phyloP scores from a whole-genome alignment of 2,797 vertebrate genomes.

The Otus scops region DNA sequence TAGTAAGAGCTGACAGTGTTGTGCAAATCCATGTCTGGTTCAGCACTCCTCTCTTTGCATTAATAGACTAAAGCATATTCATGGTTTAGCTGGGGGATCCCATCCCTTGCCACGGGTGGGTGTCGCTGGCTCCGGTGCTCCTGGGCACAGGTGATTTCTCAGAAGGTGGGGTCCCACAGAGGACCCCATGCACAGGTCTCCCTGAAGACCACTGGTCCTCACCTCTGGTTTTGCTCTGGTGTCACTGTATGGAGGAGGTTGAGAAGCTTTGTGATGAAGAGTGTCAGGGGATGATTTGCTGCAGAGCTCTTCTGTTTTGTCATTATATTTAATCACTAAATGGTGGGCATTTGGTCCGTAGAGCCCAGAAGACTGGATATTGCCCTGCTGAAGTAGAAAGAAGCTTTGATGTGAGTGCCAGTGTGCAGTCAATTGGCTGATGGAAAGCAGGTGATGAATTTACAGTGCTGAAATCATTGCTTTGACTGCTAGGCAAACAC shows the following conservation, averaged over 20 bases:
- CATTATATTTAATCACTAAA: not conserved
- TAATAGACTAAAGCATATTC: not conserved
- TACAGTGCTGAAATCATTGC: not conserved
- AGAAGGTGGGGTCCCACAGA: not conserved
- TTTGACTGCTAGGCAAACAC: constrained; percentile 22
- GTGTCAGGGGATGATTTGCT: not conserved
- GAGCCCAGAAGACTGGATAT: not conserved
- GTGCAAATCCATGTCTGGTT: not conserved
- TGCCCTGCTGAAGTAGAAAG: not conserved
- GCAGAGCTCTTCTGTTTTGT: not conserved
- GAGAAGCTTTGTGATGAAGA: not conserved
- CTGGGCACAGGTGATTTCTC: not conserved
- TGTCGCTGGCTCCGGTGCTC: not conserved
- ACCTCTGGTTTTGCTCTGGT: not conserved
- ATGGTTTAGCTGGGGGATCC: not conserved
- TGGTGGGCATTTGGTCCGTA: not conserved
- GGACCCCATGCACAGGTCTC: not conserved
- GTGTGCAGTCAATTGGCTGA: not conserved
- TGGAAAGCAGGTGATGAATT: not conserved
- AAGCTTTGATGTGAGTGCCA: not conserved
- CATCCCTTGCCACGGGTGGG: not conserved
- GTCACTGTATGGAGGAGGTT: not conserved
- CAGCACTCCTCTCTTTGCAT: not conserved
- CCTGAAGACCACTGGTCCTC: accelerated
- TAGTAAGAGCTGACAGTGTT: not conserved